A percentile compares a stretch with the other conserved stretches of the same genome.
These are phyloP conservation scores for Caenorhabditis zanzibari DNA, from an alignment of 2,888 invertebrate species.

Conservation along the genomic window DNA sequence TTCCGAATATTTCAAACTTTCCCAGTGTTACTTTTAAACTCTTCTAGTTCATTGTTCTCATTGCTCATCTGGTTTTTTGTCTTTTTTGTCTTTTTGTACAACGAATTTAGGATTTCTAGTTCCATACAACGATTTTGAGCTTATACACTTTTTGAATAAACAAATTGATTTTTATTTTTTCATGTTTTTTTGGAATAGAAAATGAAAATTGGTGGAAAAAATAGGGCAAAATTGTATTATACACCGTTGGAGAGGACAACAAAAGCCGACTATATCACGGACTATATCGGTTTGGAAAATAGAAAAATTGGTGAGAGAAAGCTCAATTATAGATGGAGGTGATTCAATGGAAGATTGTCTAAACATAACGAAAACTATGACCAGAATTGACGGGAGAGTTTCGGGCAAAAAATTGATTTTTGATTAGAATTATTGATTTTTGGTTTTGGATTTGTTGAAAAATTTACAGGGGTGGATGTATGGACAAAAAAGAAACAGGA, in stretches of 20 bases:
- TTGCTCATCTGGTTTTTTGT: conserved; percentile 39
- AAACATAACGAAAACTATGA: conserved; percentile 11
- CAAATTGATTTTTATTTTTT: conserved; percentile 23
- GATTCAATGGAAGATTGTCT: conserved; percentile 3
- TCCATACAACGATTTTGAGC: conserved; percentile 44
- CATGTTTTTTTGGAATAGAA: conserved; percentile 1
- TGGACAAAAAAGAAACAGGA: conserved; percentile 1
- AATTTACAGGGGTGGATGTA: not conserved
- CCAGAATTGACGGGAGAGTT: conserved; percentile 32
- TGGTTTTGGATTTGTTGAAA: conserved; percentile 7
- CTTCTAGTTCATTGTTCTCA: conserved; percentile 1
- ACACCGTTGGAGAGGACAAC: conserved; percentile 51
- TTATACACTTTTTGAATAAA: conserved; percentile 28
- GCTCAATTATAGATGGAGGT: conserved; percentile 16
- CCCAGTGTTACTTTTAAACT: conserved; percentile 33
- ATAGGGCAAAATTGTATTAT: conserved; percentile 33
- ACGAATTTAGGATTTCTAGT: conserved; percentile 13
- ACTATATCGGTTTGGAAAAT: conserved; percentile 30
- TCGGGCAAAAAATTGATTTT: conserved; percentile 14
- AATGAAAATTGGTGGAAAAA: not conserved
- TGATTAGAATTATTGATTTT: conserved; percentile 27
- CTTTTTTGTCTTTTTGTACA: conserved; percentile 22
- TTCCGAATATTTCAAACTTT: not conserved
- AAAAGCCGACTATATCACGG: conserved; percentile 53
- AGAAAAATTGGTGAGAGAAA: conserved; percentile 10